A percentile compares a stretch with the other conserved stretches of the same genome.
Conservation (phyloP, 2,113 vertebrate species). For the Amblyornis subalaris region DNA sequence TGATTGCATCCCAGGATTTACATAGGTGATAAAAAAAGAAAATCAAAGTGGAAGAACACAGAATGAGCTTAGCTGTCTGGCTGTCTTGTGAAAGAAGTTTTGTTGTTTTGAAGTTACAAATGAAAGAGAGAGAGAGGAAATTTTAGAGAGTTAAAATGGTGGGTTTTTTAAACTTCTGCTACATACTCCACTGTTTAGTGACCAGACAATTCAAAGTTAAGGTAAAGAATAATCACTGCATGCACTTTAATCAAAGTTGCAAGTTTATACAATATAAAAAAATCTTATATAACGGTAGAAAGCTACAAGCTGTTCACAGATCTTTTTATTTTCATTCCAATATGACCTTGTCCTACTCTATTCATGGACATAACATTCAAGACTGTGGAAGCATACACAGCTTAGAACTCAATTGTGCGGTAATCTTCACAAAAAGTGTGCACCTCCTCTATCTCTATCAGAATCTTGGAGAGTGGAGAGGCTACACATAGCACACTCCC, state of each 20-base stretch:
- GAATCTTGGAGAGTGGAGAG: background rate
- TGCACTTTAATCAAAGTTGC: background rate
- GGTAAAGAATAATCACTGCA: background rate
- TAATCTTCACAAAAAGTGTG: background rate
- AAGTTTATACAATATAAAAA: background rate
- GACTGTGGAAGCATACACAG: background rate
- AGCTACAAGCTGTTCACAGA: background rate
- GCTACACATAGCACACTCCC: background rate
- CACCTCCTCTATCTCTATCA: background rate
- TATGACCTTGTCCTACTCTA: background rate
- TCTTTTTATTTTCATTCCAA: background rate
- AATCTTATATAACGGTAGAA: background rate
- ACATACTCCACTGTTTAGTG: background rate
- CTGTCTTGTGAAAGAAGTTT: background rate
- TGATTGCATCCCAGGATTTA: background rate
- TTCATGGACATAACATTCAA: background rate
- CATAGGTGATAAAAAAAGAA: background rate
- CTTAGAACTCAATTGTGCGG: background rate
- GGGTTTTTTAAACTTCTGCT: background rate
- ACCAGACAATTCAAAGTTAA: background rate
- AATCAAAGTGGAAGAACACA: background rate
- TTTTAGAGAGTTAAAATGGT: background rate
- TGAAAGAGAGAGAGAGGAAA: background rate
- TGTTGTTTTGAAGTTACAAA: background rate
- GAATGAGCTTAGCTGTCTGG: background rate